These are phyloP conservation scores for Thinocorus orbignyianus DNA, from an alignment of 2,113 vertebrate genomes.

Conservation along the genomic window DNA sequence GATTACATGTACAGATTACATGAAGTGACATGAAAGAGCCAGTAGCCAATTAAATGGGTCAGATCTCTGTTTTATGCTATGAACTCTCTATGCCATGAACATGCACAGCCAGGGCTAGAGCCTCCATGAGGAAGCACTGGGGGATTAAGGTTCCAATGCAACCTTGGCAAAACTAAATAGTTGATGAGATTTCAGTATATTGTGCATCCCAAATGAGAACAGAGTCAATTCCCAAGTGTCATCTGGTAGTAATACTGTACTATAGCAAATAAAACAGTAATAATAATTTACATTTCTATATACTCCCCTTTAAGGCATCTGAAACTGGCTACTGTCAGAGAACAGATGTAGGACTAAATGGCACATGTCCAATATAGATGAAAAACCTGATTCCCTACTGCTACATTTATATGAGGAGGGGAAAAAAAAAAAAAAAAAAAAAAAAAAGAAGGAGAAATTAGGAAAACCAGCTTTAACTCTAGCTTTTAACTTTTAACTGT, in stretches of 20 bases:
- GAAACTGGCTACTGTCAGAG: slow-evolving; percentile 43
- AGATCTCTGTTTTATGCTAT: background rate
- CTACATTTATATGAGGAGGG: background rate
- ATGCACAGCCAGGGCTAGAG: background rate
- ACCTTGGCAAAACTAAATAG: background rate
- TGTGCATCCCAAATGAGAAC: background rate
- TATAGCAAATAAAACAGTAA: slow-evolving; percentile 31
- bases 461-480: background rate
- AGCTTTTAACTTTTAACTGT: background rate
- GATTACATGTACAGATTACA: background rate
- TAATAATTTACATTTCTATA: slow-evolving; percentile 39
- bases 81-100: background rate
- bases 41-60: background rate
- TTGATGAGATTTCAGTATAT: background rate
- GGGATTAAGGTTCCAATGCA: background rate
- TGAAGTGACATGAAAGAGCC: background rate
- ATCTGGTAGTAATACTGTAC: slow-evolving; percentile 25
- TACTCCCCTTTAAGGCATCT: slow-evolving; percentile 17
- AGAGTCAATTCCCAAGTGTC: background rate
- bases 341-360: slow-evolving; percentile 22
- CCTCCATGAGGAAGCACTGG: background rate
- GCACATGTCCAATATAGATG: background rate
- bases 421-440: background rate
- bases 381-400: background rate
- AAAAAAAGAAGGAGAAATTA: background rate